Base-by-base conservation (phyloP, 2,797 vertebrate species). In the Xenentodon cancila region DNA sequence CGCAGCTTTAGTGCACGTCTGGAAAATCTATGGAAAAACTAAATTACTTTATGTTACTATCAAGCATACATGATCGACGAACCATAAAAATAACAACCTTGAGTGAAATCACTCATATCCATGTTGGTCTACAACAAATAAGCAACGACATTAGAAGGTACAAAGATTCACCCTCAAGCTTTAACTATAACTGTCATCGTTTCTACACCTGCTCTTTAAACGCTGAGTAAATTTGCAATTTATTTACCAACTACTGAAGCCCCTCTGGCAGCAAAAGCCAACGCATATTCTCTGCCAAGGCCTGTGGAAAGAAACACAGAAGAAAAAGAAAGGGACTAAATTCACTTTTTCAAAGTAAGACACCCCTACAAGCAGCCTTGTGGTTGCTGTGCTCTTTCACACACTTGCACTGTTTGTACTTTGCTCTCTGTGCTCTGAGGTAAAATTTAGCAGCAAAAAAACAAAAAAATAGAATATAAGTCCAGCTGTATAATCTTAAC, bases 191-290 rank as follows among this genome's bases (percentile, higher is more conserved):
- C 40, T 8, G 15, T 40, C 16, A 44, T 34, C 2, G 2, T 37
- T 37, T 37, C 34, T 13, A 37, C 4, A 37, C 34, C 34, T 37
- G 19, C 11, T 32, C 25, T 32, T 30, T n/a, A 30, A 44, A 44
- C 16, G 18, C 12, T 37, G 4, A n/a, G 17, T 17, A 37, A 9
- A 53, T 45, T 25, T 0, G 12, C 9, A 37, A 1, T 62, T 46
- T 56, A 92, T 92, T 93, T 92, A 99, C 98, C 97, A 76, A 99
- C 84, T 55, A 99, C 96, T 15, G 92, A 95, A 49, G 97, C 98
- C 51, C 98, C 97, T 93, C 96, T 96, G 86, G 95, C 94, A 16
- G 94, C 96, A 93, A 99, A 99, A 71, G 96, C 95, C 86, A 99
- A 78, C 11, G 98, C 96, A 90, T 99, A 99, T 21, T 95, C 92